A percentile compares a stretch with the other conserved stretches of the same genome.
Conservation (phyloP, 2,797 vertebrate genomes). For the Gadopsis marmoratus region DNA sequence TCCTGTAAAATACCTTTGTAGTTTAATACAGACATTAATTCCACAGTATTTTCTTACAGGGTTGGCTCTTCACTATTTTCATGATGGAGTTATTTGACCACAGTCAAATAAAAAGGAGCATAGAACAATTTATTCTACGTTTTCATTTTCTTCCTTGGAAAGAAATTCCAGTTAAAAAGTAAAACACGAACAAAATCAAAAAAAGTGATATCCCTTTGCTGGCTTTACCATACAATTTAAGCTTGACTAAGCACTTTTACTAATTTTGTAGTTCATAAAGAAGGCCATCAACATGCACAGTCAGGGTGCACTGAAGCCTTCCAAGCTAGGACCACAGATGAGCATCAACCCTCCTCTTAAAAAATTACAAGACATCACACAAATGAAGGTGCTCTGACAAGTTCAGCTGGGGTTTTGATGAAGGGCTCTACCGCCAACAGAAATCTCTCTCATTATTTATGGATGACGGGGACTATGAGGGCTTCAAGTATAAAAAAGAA, state of each 20-base stretch:
- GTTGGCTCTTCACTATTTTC: slow-evolving; percentile 70
- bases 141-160: slow-evolving; percentile 53
- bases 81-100: slow-evolving; percentile 69
- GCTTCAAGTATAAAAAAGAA: slow-evolving; percentile 88
- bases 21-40: slow-evolving; percentile 82
- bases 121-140: slow-evolving; percentile 47
- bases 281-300: slow-evolving; percentile 70
- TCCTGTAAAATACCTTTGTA: slow-evolving; percentile 83
- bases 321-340: slow-evolving; percentile 66
- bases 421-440: slow-evolving; percentile 70
- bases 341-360: slow-evolving; percentile 67
- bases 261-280: slow-evolving; percentile 63
- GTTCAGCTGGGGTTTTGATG: slow-evolving; percentile 78
- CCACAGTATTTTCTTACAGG: slow-evolving; percentile 79
- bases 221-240: slow-evolving; percentile 59
- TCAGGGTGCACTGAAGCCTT: slow-evolving; percentile 65
- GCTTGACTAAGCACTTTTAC: slow-evolving; percentile 65
- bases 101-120: slow-evolving; percentile 65
- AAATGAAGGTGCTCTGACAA: slow-evolving; percentile 79
- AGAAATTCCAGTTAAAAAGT: slow-evolving; percentile 44
- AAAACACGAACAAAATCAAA: slow-evolving; percentile 58
- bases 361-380: slow-evolving; percentile 79
- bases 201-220: slow-evolving; percentile 62
- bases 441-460: slow-evolving; percentile 80
- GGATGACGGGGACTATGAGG: slow-evolving; percentile 78